These are phyloP conservation scores for Odontomyia ornata DNA, from an alignment of 2,888 invertebrate genomes.

Conservation along the genomic window DNA sequence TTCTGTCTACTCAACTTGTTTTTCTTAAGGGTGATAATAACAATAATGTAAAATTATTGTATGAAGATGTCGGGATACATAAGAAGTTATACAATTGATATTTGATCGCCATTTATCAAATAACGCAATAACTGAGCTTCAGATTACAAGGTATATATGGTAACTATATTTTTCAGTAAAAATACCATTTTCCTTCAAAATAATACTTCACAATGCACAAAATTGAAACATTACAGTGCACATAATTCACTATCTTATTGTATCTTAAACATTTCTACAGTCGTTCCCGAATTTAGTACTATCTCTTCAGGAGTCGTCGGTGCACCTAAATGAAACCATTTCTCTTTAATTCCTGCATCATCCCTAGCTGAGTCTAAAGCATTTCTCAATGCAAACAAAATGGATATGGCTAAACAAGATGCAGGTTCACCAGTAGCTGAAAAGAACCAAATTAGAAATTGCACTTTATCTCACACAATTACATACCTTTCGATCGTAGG, in stretches of 20 bases:
- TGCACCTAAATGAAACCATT: slow-evolving; percentile 59
- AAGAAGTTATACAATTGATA: too few relatives aligned
- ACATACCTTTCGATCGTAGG: slow-evolving; percentile 76
- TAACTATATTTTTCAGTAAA: too few relatives aligned
- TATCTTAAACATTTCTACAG: slow-evolving; percentile 27
- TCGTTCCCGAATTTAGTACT: slow-evolving; percentile 56
- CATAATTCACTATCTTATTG: neutral
- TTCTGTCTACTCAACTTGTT: too few relatives aligned
- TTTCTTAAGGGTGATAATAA: too few relatives aligned
- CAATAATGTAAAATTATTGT: too few relatives aligned
- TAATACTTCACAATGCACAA: too few relatives aligned
- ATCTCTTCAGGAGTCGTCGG: slow-evolving; percentile 62
- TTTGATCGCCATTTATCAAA: too few relatives aligned
- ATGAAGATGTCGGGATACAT: too few relatives aligned
- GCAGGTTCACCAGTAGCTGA: slow-evolving; percentile 75
- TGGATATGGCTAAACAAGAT: slow-evolving; percentile 66
- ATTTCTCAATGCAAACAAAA: slow-evolving; percentile 73
- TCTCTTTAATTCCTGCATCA: slow-evolving; percentile 69
- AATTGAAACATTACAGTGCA: too few relatives aligned
- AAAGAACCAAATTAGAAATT: slow-evolving; percentile 50
- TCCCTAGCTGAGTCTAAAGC: slow-evolving; percentile 74
- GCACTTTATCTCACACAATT: slow-evolving; percentile 20
- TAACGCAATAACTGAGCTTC: too few relatives aligned
- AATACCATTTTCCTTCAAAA: too few relatives aligned
- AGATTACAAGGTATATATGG: too few relatives aligned